Evolutionary conservation across 2,113 vertebrate genomes (phyloP), one percentile per base, ranked within the genome.

Genomic region (Ellobius talpinus): DNA sequence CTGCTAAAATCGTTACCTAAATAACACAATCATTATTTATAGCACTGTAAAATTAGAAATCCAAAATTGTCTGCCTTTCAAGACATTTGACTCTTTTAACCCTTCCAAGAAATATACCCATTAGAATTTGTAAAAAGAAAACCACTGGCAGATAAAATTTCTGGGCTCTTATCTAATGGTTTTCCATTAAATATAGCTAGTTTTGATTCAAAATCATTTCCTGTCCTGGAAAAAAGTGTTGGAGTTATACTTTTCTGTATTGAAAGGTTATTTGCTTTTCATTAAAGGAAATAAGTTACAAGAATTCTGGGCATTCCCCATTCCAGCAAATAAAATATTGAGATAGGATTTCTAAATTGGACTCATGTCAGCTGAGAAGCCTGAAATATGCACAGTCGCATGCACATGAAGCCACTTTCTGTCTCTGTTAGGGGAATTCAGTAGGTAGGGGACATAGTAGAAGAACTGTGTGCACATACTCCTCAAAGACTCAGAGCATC

Each of bases 1-100:
- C 52, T 85, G 91, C 96, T 97, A 96, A 86, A 97, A 96, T 93
- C 97, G 94, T 97, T 98, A 95, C 96, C 94, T 98, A 98, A 98
- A 98, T 98, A 97, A 88, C 90, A 96, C 93, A 97, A 86, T 87
- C 95, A 91, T 93, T 98, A 89, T 95, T 98, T 97, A 96, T 76
- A 94, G 90, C 93, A 93, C 90, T 96, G 47, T 97, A 97, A 98
- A 94, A 96, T 93, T 97, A 97, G 96, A 97, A 86, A 92, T 97
- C 90, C 87, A 89, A 97, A 98, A 96, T 89, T 94, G 90, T 70
- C 78, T 96, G 36, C 92, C 93, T 93, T 92, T 96, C 96, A 92
- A 95, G 89, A 95, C 90, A 94, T 97, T 94, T 97, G 87, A 97
- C 72, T 91, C 93, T 97, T 98, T 98, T 97, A 98, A 98, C 97